Evolutionary conservation across 1,140 invertebrate genomes (phyloP).

Genomic region (Lethrus apterus): DNA sequence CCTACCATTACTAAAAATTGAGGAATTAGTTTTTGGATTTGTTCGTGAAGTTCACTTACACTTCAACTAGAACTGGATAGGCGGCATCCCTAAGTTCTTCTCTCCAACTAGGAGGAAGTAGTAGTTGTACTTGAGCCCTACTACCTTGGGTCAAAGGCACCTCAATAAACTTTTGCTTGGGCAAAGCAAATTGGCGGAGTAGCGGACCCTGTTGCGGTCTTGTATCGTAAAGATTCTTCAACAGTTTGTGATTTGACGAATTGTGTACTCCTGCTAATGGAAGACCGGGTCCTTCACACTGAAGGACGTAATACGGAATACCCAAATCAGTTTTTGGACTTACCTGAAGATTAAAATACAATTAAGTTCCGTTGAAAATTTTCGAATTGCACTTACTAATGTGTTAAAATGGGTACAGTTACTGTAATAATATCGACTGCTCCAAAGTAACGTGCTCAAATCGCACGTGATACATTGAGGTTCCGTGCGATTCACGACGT

Average conservation of each 20-base stretch:
- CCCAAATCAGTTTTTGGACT: constrained; percentile 33
- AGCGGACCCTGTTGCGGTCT: constrained; percentile 55
- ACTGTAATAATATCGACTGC: constrained; percentile 62
- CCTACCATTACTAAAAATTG: constrained; percentile 70
- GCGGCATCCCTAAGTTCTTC: constrained; percentile 75
- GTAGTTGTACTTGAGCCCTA: constrained; percentile 66
- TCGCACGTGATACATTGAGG: constrained; percentile 77
- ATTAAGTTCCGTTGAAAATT: neutral
- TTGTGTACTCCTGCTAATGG: constrained; percentile 70
- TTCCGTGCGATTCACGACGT: constrained; percentile 64
- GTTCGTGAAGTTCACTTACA: constrained; percentile 47
- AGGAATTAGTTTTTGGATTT: neutral
- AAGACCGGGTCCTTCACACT: constrained; percentile 71
- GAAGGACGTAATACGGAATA: constrained; percentile 64
- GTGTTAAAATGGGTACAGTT: constrained; percentile 77
- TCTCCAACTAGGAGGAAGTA: constrained; percentile 75
- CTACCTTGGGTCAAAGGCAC: constrained; percentile 70
- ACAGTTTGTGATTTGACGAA: constrained; percentile 59
- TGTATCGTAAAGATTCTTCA: constrained; percentile 67
- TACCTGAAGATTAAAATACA: constrained; percentile 18
- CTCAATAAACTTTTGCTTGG: constrained; percentile 66
- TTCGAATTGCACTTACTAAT: constrained; percentile 42
- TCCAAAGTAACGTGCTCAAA: constrained; percentile 59
- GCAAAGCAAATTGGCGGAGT: constrained; percentile 63
- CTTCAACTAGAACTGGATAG: constrained; percentile 76